Evolutionary conservation across 2,113 vertebrate genomes (phyloP).

Genomic region (Oophaga pumilio): DNA sequence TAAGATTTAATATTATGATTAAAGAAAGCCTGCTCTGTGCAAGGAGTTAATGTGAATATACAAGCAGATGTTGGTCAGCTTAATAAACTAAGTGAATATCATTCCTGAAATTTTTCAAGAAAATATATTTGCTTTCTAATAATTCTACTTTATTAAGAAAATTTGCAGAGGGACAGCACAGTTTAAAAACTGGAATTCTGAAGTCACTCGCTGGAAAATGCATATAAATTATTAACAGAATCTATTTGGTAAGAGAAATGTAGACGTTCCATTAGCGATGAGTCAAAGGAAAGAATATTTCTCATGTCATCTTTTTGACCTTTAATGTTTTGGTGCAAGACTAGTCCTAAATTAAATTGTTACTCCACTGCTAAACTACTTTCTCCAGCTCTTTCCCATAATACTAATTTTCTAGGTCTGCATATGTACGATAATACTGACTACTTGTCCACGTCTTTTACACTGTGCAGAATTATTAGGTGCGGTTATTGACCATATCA

Average conservation of each 20-base stretch:
- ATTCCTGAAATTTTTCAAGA: not conserved
- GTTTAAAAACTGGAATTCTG: too few relatives aligned
- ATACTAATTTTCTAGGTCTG: too few relatives aligned
- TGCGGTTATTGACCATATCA: too few relatives aligned
- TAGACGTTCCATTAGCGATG: not conserved
- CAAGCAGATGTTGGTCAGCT: not conserved
- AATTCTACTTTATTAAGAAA: not conserved
- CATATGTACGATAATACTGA: too few relatives aligned
- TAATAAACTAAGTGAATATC: not conserved
- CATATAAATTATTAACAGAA: not conserved
- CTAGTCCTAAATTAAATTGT: too few relatives aligned
- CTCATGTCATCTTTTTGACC: not conserved
- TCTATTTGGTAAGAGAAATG: not conserved
- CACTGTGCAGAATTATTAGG: too few relatives aligned
- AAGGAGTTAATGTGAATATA: not conserved
- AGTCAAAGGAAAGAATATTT: not conserved
- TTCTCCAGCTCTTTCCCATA: not conserved
- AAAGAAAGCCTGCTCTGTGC: not conserved
- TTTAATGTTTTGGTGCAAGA: not conserved
- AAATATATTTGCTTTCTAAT: not conserved
- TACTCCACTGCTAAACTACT: not conserved
- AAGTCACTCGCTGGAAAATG: too few relatives aligned
- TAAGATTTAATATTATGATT: conserved; percentile 14
- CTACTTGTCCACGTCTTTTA: too few relatives aligned
- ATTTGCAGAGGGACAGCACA: too few relatives aligned